Evolutionary conservation across 2,113 vertebrate genomes (phyloP), one percentile per base, ranked within the genome.

Genomic region (Salvator merianae): DNA sequence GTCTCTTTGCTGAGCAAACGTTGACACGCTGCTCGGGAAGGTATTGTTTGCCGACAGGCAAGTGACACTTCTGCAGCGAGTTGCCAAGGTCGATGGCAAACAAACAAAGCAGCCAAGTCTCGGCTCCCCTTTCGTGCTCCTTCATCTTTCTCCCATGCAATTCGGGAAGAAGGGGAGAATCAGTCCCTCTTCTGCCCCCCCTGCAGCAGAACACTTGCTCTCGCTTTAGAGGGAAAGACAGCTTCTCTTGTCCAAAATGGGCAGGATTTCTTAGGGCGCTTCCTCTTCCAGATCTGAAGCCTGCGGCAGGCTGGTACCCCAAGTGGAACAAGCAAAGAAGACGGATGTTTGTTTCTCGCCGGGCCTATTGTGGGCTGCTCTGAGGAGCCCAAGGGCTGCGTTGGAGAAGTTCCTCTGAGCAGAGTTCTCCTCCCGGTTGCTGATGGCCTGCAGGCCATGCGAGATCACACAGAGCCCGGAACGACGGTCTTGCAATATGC

Each of bases 71-170:
- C 79, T 9, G 83, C 84, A 12, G 68, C 73, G 84, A 6, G 89
- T 94, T 93, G 91, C 93, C 88, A 91, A 85, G 91, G 84, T 90
- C 87, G 89, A 83, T 47, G 28, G 24, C 91, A 95, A 94, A 95
- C 93, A 94, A 95, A 94, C 85, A 0, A 22, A 63, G 78, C 47
- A 3, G 74, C 82, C 22, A 28, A 86, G 43, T 2, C 14, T 3
- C 20, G 10, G 14, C 32, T 50, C 20, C 78, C 63, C 53, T 53
- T 26, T 69, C 32, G 34, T 59, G 55, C 55, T 59, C 18, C n/a
- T 34, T 16, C 5, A 36, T 20, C 62, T 47, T 9, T 26, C 55
- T 72, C 18, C 26, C 32, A 0, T 28, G 3, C 1, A 5, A 9
- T n/a, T 6, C 2, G 40, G 24, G 74, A 53, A 62, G 22, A 5